Base-by-base conservation (phyloP, 2,888 invertebrate species). In the Scaptomyza caliginosa region DNA sequence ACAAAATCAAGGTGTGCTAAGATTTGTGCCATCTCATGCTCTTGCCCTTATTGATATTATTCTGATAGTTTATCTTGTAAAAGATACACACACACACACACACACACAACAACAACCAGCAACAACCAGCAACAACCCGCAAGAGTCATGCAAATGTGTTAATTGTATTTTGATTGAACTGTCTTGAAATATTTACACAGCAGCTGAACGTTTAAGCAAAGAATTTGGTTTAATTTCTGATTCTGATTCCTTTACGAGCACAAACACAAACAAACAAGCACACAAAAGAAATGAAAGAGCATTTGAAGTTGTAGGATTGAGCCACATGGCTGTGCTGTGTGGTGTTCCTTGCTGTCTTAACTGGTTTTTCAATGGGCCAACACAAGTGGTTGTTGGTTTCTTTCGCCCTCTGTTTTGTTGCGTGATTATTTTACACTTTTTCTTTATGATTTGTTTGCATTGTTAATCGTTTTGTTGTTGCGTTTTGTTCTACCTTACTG, bases 151-250 rank as follows among this genome's bases (percentile, higher is more conserved):
- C 38, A 73, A 74, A 70, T 83, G 78, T 76, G 80, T 88, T 88
- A 88, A 83, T 86, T 86, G 76, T 67, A 62, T 79, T 86, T 66
- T 88, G 83, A 83, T 88, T 86, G 77, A 86, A 82, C 57, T 60
- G 69, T 67, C 82, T 73, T 81, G 66, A 62, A 74, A 76, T 82
- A 74, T 83, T 74, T 82, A 85, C 60, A 68, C 59, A 59, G 49
- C 65, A 73, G 62, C 55, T 19, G n/a, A 56, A 42, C 48, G 39
- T 36, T 71, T 58, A 39, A 51, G 46, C 34, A 49, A 63, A 39
- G 57, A 51, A 42, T 58, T 65, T 48, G 45, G 43, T 69, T 57
- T 51, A 39, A 63, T 63, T 54, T 65, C 36, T 52, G 56, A 54
- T 57, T 57, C 49, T 24, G 11, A 3, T 28, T 28, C 28, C n/a